Percentiles rank a stretch among this genome's conserved stretches.
Conservation (phyloP, 2,888 invertebrate species). For the Ichneumoninae sp. region DNA sequence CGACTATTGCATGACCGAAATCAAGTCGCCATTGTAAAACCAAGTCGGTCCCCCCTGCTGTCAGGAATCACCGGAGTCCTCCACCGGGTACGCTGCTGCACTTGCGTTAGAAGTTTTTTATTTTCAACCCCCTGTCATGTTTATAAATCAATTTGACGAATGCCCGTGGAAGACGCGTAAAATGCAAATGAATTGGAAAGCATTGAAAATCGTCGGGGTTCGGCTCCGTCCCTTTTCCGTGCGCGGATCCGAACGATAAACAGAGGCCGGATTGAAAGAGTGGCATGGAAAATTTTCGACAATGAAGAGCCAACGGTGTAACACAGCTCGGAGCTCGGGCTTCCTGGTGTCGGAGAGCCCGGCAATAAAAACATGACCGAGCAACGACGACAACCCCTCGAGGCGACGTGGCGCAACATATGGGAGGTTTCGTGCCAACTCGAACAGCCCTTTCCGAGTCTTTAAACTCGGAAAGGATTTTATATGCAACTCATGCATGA, state of each 20-base stretch:
- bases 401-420: constrained; percentile 23
- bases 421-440: neutral
- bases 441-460: neutral
- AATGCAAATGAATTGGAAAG: constrained; percentile 63
- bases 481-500: too few species aligned
- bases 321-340: constrained; percentile 6
- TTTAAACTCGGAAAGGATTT: neutral
- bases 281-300: constrained; percentile 38
- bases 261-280: constrained; percentile 36
- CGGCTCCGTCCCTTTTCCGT: neutral
- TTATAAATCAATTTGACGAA: constrained; percentile 66
- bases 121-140: constrained; percentile 3
- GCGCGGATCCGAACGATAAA: constrained; percentile 50
- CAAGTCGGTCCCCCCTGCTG: neutral
- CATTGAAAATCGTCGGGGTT: constrained; percentile 30
- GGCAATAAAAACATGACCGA: constrained; percentile 31
- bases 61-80: neutral
- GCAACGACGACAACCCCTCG: constrained; percentile 45
- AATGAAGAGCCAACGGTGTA: constrained; percentile 23
- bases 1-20: constrained; percentile 7
- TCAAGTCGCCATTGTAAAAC: constrained; percentile 13
- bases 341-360: constrained; percentile 23
- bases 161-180: constrained; percentile 51
- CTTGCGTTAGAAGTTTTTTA: constrained; percentile 18
- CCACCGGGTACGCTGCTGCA: constrained; percentile 3